Base-by-base conservation (phyloP, 2,113 vertebrate species). In the Phoenicopterus ruber region DNA sequence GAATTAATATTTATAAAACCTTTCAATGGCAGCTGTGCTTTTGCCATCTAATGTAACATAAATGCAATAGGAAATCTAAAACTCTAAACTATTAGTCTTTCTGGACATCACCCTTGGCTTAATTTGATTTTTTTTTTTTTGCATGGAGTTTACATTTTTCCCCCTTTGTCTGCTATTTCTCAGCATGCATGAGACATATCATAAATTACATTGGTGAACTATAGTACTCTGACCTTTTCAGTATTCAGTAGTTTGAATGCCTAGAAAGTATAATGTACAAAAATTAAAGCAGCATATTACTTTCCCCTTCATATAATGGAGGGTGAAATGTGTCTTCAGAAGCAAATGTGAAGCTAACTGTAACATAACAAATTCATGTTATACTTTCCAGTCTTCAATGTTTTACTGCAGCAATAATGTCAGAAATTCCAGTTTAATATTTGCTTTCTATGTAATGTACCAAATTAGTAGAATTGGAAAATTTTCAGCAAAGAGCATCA, bases 161-260 rank as follows among this genome's bases (percentile, higher is more conserved):
- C 73, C 62, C 61, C 90, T 82, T 40, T 32, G 42, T 82, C 42
- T 90, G 83, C 93, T 88, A 57, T 34, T 81, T 92, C 93, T 96
- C 86, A 77, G 47, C 72, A 79, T 59, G 49, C 55, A 84, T 71
- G 38, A 95, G 74, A 95, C 29, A 61, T 66, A 74, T 22, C 55
- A 81, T 96, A 95, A 97, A 97, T 98, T 97, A 95, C 22, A 61
- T 13, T 32, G 57, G 57, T 90, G 88, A 93, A 69, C 90, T 69
- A 54, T 55, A 92, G 66, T 86, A 69, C 62, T 65, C 54, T 97
- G 94, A 97, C 92, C 95, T 98, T 97, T 98, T 97, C 97, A 97
- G 78, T 97, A 97, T 96, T 97, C 96, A 94, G 89, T 76, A 93
- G 76, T 90, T 93, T 94, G 85, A 96, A 96, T 96, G 94, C 16